These are phyloP conservation scores for Acanthopagrus latus DNA, from an alignment of 2,797 vertebrate genomes.

Conservation along the genomic window DNA sequence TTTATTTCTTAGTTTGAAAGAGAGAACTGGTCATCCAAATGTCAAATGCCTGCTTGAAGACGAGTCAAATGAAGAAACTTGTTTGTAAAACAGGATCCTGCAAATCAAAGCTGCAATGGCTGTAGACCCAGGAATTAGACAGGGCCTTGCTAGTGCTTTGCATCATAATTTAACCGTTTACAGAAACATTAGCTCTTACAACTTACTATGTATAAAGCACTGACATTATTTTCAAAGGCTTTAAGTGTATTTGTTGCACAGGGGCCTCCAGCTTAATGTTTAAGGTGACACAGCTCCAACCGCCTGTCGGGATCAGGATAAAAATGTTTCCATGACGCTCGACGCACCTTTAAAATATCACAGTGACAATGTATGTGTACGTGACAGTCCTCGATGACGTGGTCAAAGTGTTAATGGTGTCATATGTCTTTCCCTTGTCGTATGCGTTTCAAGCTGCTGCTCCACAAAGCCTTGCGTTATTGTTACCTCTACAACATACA, in stretches of 20 bases:
- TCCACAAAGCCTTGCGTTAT: not conserved
- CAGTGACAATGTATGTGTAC: not conserved
- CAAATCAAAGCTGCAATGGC: not conserved
- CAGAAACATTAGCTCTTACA: not conserved
- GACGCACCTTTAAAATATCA: conserved; percentile 31
- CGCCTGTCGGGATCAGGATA: conserved; percentile 36
- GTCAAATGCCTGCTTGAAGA: fast-evolving
- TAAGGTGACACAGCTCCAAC: conserved; percentile 8
- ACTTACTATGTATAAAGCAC: not conserved
- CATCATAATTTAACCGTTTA: not conserved
- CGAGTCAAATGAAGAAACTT: not conserved
- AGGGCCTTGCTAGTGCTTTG: not conserved
- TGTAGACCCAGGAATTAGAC: conserved; percentile 50
- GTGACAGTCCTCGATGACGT: not conserved
- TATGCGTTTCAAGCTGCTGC: not conserved
- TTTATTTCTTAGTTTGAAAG: not conserved
- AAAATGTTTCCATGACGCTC: conserved; percentile 65
- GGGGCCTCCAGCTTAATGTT: conserved; percentile 5
- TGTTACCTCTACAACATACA: too few species aligned
- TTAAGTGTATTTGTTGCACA: not conserved
- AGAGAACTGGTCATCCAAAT: fast-evolving
- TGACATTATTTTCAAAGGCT: not conserved
- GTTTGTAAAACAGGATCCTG: not conserved
- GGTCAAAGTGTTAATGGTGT: not conserved
- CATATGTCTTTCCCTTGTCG: not conserved